A percentile compares a stretch with the other conserved stretches of the same genome.
phyloP scores from a whole-genome alignment of 2,888 invertebrate genomes.

The Neocrepidodera transversa region DNA sequence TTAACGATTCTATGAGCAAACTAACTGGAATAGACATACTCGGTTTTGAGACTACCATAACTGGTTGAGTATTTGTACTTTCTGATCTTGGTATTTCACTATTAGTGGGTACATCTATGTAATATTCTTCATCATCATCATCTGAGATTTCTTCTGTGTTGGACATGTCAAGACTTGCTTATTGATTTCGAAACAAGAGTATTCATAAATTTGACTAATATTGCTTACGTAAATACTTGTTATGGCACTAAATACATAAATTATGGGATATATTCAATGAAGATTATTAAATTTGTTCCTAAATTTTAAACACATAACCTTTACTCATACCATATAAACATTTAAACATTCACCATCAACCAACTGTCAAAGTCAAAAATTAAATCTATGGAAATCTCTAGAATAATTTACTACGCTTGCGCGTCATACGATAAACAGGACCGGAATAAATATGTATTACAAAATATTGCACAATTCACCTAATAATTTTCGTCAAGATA shows the following conservation, averaged over 20 bases:
- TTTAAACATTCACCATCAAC: background rate
- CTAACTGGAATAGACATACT: slow-evolving; percentile 67
- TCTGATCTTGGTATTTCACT: slow-evolving; percentile 17
- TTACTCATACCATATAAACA: background rate
- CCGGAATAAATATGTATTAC: no score
- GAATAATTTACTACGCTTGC: background rate
- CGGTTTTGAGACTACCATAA: slow-evolving; percentile 26
- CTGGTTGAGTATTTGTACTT: slow-evolving; percentile 23
- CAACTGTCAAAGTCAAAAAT: background rate
- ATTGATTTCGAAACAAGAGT: slow-evolving; percentile 9
- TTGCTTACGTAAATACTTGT: slow-evolving; percentile 3
- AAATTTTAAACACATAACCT: slow-evolving; percentile 24
- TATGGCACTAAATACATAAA: slow-evolving; percentile 9
- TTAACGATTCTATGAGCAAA: slow-evolving; percentile 73
- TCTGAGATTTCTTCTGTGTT: slow-evolving; percentile 21
- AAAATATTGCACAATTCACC: no score
- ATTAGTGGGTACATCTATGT: slow-evolving; percentile 13
- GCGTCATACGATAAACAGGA: no score
- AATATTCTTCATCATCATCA: slow-evolving; percentile 27
- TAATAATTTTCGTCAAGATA: no score
- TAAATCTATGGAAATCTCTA: background rate
- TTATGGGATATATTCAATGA: slow-evolving; percentile 12
- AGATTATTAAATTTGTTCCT: slow-evolving; percentile 12
- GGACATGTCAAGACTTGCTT: slow-evolving; percentile 28
- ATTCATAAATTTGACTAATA: slow-evolving; percentile 25